Evolutionary conservation across 1,140 invertebrate genomes (phyloP), one percentile per base, ranked within the genome.

Genomic region (Cherax destructor): DNA sequence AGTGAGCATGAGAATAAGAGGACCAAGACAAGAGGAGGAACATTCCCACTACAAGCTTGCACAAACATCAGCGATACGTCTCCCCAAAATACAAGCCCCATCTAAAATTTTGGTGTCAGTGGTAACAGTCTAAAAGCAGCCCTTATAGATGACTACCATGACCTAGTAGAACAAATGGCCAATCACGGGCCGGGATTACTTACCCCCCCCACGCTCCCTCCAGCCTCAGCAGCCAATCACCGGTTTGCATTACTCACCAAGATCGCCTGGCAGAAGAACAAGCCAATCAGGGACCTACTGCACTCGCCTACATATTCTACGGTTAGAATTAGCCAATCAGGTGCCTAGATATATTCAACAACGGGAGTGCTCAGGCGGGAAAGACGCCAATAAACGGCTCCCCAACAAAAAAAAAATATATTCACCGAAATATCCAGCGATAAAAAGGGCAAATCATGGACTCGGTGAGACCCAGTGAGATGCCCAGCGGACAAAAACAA

Each of bases 191-290:
- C 79, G 10, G 30, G 47, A 83, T 59, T 74, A 49, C 47, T 56
- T 74, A 69, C 78, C 78, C 78, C 78, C 61, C n/a, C 21, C n/a
- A 30, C 30, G 21, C 41, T 50, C 78, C 69, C 80, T 47, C 47
- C 87, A 74, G 11, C 79, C 47, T 72, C 79, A 85, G 52, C 83
- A 91, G 76, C 83, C 89, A 89, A 81, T 86, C 52, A 59, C 24
- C 50, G 56, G 79, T 65, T 84, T 91, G 89, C 83, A 79, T 91
- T 91, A 91, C 89, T 91, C 89, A 91, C 89, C 89, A 91, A 91
- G 89, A 91, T 91, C 85, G 89, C 89, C 89, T 91, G 83, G 89
- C 72, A 91, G 89, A 56, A 91, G 69, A 84, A 91, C 77, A 91
- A 91, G 83, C 89, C 89, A 91, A 91, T 91, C 89, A 91, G 89